These are phyloP conservation scores for Gymnobelideus leadbeateri DNA, from an alignment of 2,113 vertebrate species.

Conservation along the genomic window DNA sequence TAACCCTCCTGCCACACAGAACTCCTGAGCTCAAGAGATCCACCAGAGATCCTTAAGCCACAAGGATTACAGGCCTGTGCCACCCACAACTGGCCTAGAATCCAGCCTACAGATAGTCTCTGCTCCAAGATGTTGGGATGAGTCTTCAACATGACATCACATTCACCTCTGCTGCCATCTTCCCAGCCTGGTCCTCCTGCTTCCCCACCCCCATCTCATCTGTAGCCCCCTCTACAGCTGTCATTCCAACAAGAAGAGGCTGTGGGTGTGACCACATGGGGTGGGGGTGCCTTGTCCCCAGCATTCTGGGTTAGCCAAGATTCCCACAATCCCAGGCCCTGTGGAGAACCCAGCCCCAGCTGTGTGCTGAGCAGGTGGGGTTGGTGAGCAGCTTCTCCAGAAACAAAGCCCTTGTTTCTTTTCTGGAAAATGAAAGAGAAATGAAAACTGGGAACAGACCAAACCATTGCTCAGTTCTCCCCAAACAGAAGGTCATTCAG, in stretches of 20 bases:
- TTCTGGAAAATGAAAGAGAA: not conserved
- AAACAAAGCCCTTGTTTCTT: not conserved
- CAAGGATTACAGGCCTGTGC: not conserved
- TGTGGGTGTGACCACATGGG: not conserved
- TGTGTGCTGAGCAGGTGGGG: fast-evolving
- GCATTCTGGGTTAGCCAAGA: not conserved
- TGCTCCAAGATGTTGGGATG: not conserved
- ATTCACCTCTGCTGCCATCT: not conserved
- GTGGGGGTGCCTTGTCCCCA: not conserved
- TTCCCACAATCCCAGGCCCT: not conserved
- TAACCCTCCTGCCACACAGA: not conserved
- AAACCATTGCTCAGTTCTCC: not conserved
- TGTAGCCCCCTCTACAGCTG: not conserved
- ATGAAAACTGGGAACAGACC: not conserved
- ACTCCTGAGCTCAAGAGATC: not conserved
- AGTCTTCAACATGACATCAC: not conserved
- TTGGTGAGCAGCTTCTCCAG: fast-evolving
- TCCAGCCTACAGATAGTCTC: not conserved
- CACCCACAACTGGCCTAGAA: not conserved
- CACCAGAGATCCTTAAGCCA: not conserved
- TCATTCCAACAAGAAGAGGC: not conserved
- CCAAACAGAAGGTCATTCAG: not conserved
- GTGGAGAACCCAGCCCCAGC: not conserved
- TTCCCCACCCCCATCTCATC: not conserved
- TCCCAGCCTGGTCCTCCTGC: not conserved